Percentiles rank a stretch among this genome's conserved stretches.
phyloP scores from a whole-genome alignment of 2,888 invertebrate genomes.

The Limenitis camilla region DNA sequence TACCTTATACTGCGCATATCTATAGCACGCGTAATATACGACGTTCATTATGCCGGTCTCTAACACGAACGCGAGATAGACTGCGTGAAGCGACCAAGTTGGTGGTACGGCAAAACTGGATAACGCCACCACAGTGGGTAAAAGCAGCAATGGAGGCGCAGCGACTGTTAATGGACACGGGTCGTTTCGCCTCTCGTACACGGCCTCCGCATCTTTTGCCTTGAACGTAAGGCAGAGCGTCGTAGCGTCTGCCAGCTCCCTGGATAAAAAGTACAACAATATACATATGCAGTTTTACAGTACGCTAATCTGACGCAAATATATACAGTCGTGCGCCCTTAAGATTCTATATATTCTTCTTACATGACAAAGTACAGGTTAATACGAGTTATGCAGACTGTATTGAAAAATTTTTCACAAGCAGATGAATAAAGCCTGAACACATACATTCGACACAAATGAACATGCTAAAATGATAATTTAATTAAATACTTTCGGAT shows the following conservation, averaged over 20 bases:
- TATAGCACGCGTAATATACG: constrained; percentile 48
- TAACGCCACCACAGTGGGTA: constrained; percentile 57
- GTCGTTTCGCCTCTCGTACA: constrained; percentile 48
- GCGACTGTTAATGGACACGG: constrained; percentile 52
- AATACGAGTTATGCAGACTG: neutral
- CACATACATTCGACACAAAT: constrained; percentile 7
- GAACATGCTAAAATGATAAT: neutral
- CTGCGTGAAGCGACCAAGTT: constrained; percentile 47
- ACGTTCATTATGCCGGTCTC: constrained; percentile 55
- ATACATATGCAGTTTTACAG: no score
- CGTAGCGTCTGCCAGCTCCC: constrained; percentile 62
- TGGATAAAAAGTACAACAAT: constrained; percentile 31
- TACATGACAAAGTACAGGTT: neutral
- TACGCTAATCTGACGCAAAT: no score
- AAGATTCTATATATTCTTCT: no score
- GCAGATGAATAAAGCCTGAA: constrained; percentile 32
- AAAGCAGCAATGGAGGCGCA: constrained; percentile 57
- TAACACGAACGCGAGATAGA: constrained; percentile 51
- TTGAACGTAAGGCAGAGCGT: constrained; percentile 60
- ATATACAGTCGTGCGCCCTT: no score
- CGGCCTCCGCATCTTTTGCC: constrained; percentile 45
- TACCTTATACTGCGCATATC: constrained; percentile 56
- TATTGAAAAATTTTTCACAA: constrained; percentile 7
- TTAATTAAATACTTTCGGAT: no score
- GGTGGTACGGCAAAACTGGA: constrained; percentile 53